These are phyloP conservation scores for Brachypodius melanocephalos DNA, from an alignment of 2,113 vertebrate genomes.

Conservation along the genomic window DNA sequence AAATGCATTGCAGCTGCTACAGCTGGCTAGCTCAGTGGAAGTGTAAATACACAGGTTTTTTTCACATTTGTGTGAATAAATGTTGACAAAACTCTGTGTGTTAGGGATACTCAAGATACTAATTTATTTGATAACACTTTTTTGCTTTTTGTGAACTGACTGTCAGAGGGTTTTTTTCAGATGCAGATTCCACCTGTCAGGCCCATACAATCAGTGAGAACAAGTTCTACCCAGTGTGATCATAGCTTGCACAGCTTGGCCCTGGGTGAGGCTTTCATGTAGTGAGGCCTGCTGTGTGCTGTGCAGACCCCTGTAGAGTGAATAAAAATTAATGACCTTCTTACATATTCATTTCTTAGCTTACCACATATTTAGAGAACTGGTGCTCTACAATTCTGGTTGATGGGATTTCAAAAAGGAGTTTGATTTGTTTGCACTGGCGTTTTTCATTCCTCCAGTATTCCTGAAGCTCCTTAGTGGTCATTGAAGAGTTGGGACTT, in stretches of 20 bases:
- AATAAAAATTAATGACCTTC: conserved; percentile 16
- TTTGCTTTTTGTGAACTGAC: not conserved
- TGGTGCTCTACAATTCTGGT: conserved; percentile 74
- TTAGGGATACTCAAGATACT: not conserved
- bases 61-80: not conserved
- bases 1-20: not conserved
- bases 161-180: not conserved
- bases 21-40: not conserved
- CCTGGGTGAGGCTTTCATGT: not conserved
- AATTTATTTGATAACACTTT: not conserved
- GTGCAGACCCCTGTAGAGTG: not conserved
- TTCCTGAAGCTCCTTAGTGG: conserved; percentile 90
- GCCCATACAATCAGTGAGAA: not conserved
- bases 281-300: not conserved
- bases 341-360: conserved; percentile 33
- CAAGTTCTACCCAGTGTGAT: not conserved
- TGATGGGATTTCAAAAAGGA: conserved; percentile 88
- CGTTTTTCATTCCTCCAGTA: conserved; percentile 81
- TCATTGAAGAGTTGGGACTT: conserved; percentile 77
- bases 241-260: not conserved
- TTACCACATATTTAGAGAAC: conserved; percentile 88
- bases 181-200: not conserved
- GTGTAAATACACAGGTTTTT: not conserved
- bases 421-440: conserved; percentile 69
- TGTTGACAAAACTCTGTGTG: not conserved